Percentiles rank a stretch among this genome's conserved stretches.
Conservation (phyloP, 2,888 invertebrate species). For the Taenaris catops region DNA sequence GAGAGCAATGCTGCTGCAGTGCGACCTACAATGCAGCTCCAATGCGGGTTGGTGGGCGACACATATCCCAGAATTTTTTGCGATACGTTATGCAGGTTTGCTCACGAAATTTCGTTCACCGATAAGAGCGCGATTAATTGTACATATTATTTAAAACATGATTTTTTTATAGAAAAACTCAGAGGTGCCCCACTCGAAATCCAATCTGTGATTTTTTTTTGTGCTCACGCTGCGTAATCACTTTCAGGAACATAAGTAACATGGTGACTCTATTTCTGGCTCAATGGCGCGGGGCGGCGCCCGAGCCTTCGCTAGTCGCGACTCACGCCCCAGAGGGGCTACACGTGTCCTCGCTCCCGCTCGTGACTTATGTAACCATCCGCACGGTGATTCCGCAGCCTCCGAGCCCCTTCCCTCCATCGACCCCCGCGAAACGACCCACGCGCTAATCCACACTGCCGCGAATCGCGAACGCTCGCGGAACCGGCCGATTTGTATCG, state of each 20-base stretch:
- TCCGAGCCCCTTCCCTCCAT: slow-evolving; percentile 57
- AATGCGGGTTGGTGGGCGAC: no score
- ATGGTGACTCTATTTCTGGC: slow-evolving; percentile 26
- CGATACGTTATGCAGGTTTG: no score
- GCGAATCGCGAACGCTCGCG: slow-evolving; percentile 30
- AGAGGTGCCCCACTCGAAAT: no score
- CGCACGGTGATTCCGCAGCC: slow-evolving; percentile 74
- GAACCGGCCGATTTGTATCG: slow-evolving; percentile 32
- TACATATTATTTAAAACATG: no score
- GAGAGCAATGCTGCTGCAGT: no score
- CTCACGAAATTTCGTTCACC: no score
- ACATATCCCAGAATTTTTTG: no score
- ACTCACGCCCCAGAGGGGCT: slow-evolving; percentile 67
- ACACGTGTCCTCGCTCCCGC: slow-evolving; percentile 64
- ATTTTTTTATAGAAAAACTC: no score
- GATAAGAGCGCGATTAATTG: no score
- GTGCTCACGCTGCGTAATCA: no score
- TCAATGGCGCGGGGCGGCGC: slow-evolving; percentile 70
- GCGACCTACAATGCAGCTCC: no score
- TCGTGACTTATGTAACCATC: slow-evolving; percentile 75
- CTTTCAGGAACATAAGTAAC: background rate
- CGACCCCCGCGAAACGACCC: slow-evolving; percentile 39
- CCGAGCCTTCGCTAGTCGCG: slow-evolving; percentile 66
- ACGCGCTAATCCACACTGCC: slow-evolving; percentile 32
- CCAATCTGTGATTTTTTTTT: no score